phyloP scores from a whole-genome alignment of 2,888 invertebrate species.

The Patella ulyssiponensis region DNA sequence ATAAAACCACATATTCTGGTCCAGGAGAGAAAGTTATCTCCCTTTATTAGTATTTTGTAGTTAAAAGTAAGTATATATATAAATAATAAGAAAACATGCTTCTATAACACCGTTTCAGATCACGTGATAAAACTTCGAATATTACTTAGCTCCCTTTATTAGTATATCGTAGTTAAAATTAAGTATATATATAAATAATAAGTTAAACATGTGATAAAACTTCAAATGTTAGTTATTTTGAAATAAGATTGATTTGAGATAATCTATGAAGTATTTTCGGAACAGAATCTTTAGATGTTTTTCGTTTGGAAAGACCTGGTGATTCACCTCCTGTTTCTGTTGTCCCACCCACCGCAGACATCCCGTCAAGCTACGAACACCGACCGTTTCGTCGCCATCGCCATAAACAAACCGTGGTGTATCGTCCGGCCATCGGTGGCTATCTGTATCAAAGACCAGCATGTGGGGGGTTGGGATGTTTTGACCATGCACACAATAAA shows the following conservation, averaged over 20 bases:
- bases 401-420: conserved; percentile 76
- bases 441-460: conserved; percentile 52
- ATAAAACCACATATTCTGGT: too few relatives aligned
- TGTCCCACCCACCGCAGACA: conserved; percentile 83
- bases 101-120: too few relatives aligned
- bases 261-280: conserved; percentile 55
- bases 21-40: too few relatives aligned
- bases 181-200: too few relatives aligned
- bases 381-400: conserved; percentile 98
- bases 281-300: conserved; percentile 87
- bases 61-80: too few relatives aligned
- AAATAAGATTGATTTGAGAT: conserved; percentile 43
- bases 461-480: conserved; percentile 60
- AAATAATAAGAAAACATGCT: too few relatives aligned
- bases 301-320: conserved; percentile 77
- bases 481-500: conserved; percentile 67
- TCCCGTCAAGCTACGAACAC: conserved; percentile 86
- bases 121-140: too few relatives aligned
- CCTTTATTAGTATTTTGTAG: too few relatives aligned
- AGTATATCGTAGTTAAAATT: too few relatives aligned
- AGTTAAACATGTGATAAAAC: too few relatives aligned
- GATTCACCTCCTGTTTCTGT: conserved; percentile 78
- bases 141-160: too few relatives aligned
- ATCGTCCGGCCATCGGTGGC: conserved; percentile 56
- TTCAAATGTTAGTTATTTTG: too few relatives aligned